A percentile compares a stretch with the other conserved stretches of the same genome.
phyloP scores from a whole-genome alignment of 1,140 invertebrate genomes.

The Papilio xuthus region DNA sequence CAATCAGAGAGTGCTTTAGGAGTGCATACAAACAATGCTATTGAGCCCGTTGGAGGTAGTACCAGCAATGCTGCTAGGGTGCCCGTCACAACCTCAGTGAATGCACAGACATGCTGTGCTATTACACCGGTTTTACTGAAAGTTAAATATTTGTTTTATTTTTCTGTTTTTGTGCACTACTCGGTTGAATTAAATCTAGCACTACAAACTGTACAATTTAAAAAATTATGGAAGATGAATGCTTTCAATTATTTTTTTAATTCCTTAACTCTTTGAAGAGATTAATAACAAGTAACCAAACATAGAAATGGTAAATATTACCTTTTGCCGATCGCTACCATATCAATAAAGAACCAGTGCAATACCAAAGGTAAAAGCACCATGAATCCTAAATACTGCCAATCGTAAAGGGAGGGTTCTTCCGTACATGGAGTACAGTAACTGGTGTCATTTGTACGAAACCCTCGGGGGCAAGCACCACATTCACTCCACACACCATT shows the following conservation, averaged over 20 bases:
- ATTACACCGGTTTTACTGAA: constrained; percentile 68
- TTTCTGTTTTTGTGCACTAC: background rate
- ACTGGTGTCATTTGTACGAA: constrained; percentile 69
- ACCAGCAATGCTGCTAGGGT: constrained; percentile 89
- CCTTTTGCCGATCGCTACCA: constrained; percentile 88
- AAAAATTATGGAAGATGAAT: no score
- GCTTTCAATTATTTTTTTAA: no score
- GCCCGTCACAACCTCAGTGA: constrained; percentile 89
- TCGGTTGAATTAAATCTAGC: background rate
- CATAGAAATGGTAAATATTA: constrained; percentile 60
- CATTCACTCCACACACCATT: constrained; percentile 90
- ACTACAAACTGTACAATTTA: no score
- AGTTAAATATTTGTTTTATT: constrained; percentile 33
- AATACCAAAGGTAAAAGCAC: constrained; percentile 91
- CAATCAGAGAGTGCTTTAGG: constrained; percentile 93
- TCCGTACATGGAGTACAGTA: constrained; percentile 90
- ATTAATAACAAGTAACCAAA: background rate
- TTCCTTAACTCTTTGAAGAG: no score
- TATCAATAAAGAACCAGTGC: constrained; percentile 96
- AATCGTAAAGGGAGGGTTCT: constrained; percentile 92
- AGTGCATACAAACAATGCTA: constrained; percentile 89
- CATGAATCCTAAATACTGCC: constrained; percentile 97
- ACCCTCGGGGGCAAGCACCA: constrained; percentile 93
- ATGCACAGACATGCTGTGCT: constrained; percentile 89
- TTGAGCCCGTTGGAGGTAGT: constrained; percentile 88